Conservation (phyloP, 2,113 vertebrate genomes). For the Platysternon megacephalum region DNA sequence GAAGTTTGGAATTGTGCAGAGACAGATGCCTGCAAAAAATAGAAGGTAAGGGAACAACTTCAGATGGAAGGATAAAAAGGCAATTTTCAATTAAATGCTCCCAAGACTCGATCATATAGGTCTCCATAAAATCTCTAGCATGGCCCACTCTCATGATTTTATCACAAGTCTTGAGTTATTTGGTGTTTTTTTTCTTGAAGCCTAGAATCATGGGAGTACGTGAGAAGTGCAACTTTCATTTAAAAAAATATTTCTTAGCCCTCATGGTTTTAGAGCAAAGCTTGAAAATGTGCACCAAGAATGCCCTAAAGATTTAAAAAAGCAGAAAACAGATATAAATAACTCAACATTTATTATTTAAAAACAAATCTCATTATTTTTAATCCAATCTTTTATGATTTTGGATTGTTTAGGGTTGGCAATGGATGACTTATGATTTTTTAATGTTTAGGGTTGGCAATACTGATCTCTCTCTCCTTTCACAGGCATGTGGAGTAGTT, state of each 20-base stretch:
- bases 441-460: not conserved
- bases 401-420: not conserved
- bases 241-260: not conserved
- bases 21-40: not conserved
- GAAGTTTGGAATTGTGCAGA: not conserved
- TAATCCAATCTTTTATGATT: not conserved
- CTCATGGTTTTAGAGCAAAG: not conserved
- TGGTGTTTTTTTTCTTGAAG: not conserved
- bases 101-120: not conserved
- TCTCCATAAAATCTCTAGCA: not conserved
- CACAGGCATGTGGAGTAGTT: slow-evolving; percentile 84
- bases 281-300: not conserved
- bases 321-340: not conserved
- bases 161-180: not conserved
- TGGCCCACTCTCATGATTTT: not conserved
- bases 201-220: not conserved
- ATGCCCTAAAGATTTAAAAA: not conserved
- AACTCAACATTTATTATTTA: rapidly evolving
- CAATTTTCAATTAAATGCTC: not conserved
- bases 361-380: not conserved
- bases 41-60: not conserved
- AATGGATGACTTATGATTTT: not conserved
- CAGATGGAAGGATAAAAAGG: not conserved
- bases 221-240: rapidly evolving
- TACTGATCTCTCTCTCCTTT: not conserved